Evolutionary conservation across 2,113 vertebrate species (phyloP).

Genomic region (Taurulus bubalis): DNA sequence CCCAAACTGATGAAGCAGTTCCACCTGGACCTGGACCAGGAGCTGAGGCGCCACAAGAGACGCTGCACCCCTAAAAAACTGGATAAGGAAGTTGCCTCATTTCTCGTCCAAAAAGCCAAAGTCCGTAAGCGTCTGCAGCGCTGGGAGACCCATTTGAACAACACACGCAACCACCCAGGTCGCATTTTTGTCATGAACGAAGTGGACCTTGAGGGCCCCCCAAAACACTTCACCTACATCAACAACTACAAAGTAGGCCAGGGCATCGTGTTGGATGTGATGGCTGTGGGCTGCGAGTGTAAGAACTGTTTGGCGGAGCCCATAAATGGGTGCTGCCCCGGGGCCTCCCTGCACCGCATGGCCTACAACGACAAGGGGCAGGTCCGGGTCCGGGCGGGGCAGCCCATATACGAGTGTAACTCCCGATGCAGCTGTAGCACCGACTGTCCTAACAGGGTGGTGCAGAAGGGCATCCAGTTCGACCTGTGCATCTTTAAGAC

Average conservation of each 20-base stretch:
- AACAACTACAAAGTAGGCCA: constrained; percentile 90
- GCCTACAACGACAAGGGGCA: constrained; percentile 90
- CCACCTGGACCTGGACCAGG: constrained; percentile 85
- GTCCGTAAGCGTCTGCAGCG: constrained; percentile 81
- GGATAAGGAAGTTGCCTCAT: constrained; percentile 77
- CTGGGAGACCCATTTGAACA: constrained; percentile 89
- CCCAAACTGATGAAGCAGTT: constrained; percentile 87
- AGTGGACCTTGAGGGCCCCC: constrained; percentile 92
- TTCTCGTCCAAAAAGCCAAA: constrained; percentile 87
- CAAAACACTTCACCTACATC: constrained; percentile 89
- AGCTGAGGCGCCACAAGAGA: constrained; percentile 77
- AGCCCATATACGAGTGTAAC: constrained; percentile 95
- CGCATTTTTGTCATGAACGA: constrained; percentile 89
- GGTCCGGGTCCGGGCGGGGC: constrained; percentile 86
- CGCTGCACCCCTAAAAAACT: constrained; percentile 78
- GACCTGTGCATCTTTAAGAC: constrained; percentile 95
- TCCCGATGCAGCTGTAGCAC: constrained; percentile 86
- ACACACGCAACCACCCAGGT: constrained; percentile 86
- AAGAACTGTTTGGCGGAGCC: constrained; percentile 86
- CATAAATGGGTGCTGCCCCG: constrained; percentile 87
- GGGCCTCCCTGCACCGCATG: constrained; percentile 86
- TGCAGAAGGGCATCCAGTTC: constrained; percentile 91
- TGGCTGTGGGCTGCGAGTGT: constrained; percentile 90
- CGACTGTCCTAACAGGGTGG: constrained; percentile 92
- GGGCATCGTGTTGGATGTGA: constrained; percentile 84